Evolutionary conservation across 2,113 vertebrate species (phyloP).

Genomic region (Ranitomeya variabilis): DNA sequence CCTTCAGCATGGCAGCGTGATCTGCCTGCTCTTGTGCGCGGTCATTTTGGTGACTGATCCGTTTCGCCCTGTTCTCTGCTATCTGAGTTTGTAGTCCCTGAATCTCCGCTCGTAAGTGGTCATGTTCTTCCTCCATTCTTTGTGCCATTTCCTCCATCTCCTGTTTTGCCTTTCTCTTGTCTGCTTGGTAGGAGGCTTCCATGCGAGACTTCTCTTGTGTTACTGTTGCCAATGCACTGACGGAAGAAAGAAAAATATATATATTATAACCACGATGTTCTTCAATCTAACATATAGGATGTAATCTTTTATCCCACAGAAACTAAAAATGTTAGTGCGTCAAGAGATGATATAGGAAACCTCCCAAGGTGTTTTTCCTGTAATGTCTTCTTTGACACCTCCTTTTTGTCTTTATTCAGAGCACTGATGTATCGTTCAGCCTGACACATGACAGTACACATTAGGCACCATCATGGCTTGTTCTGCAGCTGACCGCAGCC

Average conservation of each 20-base stretch:
- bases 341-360: no score
- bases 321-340: not conserved
- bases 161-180: slow-evolving; percentile 87
- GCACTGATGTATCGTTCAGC: no score
- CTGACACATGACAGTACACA: no score
- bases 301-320: not conserved
- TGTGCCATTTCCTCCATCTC: slow-evolving; percentile 80
- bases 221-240: slow-evolving; percentile 81
- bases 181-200: slow-evolving; percentile 91
- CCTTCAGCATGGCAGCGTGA: slow-evolving; percentile 86
- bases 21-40: slow-evolving; percentile 85
- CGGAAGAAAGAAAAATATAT: not conserved
- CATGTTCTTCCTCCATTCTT: slow-evolving; percentile 63
- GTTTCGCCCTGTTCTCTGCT: slow-evolving; percentile 81
- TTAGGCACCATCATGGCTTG: no score
- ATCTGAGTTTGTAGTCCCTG: slow-evolving; percentile 78
- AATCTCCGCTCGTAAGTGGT: slow-evolving; percentile 72
- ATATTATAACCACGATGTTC: not conserved
- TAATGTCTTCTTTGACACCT: no score
- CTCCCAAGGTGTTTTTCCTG: no score
- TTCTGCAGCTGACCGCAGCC: no score
- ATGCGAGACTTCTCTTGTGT: slow-evolving; percentile 94
- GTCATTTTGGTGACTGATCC: slow-evolving; percentile 90
- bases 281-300: no score
- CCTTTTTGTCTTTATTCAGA: no score